Base-by-base conservation (phyloP, 2,113 vertebrate genomes). In the Upupa epops region DNA sequence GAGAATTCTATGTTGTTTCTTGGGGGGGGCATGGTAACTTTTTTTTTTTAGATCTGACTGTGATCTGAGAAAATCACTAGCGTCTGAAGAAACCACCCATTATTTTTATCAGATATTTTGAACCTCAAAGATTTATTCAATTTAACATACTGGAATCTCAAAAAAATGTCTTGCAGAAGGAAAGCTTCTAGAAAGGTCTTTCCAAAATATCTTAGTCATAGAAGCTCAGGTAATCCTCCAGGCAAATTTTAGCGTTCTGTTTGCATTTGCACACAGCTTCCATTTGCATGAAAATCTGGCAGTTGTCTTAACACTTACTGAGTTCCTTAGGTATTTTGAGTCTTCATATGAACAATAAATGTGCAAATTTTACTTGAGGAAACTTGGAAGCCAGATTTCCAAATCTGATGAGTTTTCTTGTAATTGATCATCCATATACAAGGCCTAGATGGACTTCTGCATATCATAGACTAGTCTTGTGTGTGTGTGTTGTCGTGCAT, bases 231-330 rank as follows among this genome's bases (percentile, higher is more conserved):
- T 73, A 52, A 63, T 88, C 72, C n/a, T 56, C 14, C 24, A 63
- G 36, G 54, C 66, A 55, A 86, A 65, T 42, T 31, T 77, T 74
- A 68, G 56, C 9, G 71, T 86, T 90, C 61, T 86, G 22, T 74
- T 69, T 74, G 42, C 65, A 83, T 84, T 29, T 36, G 24, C 75
- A 86, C 2, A 0, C 6, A 60, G 34, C 29, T 81, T 76, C 80
- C 56, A 71, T 92, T 77, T 91, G 45, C 34, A 60, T 77, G 56
- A 89, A 83, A 71, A 77, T 83, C 34, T 74, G 72, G 18, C 63
- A 48, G 52, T 66, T 64, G 3, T 52, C 52, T 52, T 48, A 83
- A 70, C 12, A 49, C 4, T 34, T 77, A 45, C 3, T 66, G 72
- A 83, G 49, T 21, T 63, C 89, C 84, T 73, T 19, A 45, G 13